These are phyloP conservation scores for Pheosia tremula DNA, from an alignment of 2,888 invertebrate genomes.

Conservation along the genomic window DNA sequence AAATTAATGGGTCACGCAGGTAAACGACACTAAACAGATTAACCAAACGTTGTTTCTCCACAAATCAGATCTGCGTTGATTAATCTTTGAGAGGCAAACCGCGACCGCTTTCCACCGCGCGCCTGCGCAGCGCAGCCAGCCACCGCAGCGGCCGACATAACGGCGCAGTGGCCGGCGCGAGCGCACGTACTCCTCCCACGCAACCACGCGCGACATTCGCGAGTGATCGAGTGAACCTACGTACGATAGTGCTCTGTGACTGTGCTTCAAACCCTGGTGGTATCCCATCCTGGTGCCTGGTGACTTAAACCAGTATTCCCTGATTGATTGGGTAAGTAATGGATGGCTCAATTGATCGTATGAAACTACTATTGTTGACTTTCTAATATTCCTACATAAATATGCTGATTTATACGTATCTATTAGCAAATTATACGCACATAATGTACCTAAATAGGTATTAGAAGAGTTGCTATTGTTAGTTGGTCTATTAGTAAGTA, in stretches of 20 bases:
- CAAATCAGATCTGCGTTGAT: constrained; percentile 21
- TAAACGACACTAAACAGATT: neutral
- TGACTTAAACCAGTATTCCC: constrained; percentile 6
- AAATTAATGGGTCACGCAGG: neutral
- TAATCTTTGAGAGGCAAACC: constrained; percentile 54
- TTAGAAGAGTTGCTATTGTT: constrained; percentile 20
- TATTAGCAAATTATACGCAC: constrained; percentile 33
- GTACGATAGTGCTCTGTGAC: constrained; percentile 44
- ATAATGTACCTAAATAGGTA: constrained; percentile 16
- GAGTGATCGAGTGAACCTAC: constrained; percentile 47
- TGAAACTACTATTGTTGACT: constrained; percentile 39
- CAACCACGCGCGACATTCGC: constrained; percentile 26
- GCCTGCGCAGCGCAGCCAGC: constrained; percentile 38
- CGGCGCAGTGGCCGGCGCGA: constrained; percentile 61
- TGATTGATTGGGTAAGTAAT: constrained; percentile 31
- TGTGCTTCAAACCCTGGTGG: constrained; percentile 36
- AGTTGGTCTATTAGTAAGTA: neutral
- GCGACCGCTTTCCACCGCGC: constrained; percentile 65
- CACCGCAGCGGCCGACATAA: constrained; percentile 63
- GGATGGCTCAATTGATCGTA: constrained; percentile 34
- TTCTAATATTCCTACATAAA: constrained; percentile 42
- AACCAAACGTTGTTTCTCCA: constrained; percentile 9
- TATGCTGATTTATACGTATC: constrained; percentile 46
- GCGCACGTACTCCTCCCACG: constrained; percentile 44
- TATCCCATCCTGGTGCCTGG: constrained; percentile 3